A percentile compares a stretch with the other conserved stretches of the same genome.
phyloP scores from a whole-genome alignment of 1,140 invertebrate genomes.

The Philaenus spumarius region DNA sequence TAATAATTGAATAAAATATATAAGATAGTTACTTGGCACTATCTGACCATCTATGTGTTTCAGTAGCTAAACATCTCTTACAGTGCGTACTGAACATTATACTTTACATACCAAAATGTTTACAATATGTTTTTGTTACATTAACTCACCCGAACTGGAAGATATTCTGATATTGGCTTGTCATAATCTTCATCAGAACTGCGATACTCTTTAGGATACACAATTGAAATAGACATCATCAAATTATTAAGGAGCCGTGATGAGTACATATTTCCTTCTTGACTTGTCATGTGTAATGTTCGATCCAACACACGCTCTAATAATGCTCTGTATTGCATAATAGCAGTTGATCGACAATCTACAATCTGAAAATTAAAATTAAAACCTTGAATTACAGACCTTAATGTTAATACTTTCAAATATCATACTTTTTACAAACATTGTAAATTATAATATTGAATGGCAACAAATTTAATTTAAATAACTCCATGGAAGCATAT shows the following conservation, averaged over 20 bases:
- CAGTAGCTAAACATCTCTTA: no score
- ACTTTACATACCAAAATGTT: no score
- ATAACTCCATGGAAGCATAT: no score
- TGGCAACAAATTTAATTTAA: no score
- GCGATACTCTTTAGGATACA: conserved; percentile 56
- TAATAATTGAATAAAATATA: no score
- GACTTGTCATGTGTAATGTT: conserved; percentile 53
- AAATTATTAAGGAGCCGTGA: conserved; percentile 43
- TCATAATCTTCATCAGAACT: conserved; percentile 55
- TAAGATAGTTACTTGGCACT: no score
- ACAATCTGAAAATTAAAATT: neutral
- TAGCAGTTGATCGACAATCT: neutral
- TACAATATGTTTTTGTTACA: no score
- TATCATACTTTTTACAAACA: no score
- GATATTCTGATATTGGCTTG: conserved; percentile 57
- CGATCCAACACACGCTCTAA: conserved; percentile 54
- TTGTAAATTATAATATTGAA: no score
- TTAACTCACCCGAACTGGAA: conserved; percentile 56
- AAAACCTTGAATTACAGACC: neutral
- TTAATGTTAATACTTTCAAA: no score
- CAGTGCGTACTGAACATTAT: no score
- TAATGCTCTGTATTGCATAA: neutral
- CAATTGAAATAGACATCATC: conserved; percentile 49
- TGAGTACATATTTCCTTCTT: conserved; percentile 51
- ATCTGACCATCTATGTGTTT: no score